Base-by-base conservation (phyloP, 2,797 vertebrate species). In the Acropternis orthonyx region DNA sequence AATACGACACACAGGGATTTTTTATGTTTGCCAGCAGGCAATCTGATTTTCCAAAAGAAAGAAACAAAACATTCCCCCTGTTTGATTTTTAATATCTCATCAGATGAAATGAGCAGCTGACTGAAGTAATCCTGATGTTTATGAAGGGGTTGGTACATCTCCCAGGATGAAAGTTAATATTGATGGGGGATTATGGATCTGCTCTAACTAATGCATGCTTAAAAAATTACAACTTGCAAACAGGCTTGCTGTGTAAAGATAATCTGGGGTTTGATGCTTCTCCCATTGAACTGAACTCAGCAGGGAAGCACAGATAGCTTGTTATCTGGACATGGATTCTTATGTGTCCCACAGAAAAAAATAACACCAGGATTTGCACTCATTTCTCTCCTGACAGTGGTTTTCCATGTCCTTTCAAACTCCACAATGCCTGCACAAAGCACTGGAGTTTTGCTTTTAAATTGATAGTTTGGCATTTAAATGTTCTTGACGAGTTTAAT, bases 111-210 rank as follows among this genome's bases (percentile, higher is more conserved):
- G 73, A 90, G 32, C 52, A 32, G 71, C 76, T 71, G 85, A 20
- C 48, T 8, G 27, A 85, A 91, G 58, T 90, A 95, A 96, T 95
- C 88, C 88, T 48, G 68, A 73, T 78, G 76, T 88, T 92, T 39
- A 48, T 73, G 91, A 90, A 69, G 61, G 65, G 49, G 61, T 37
- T 81, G 86, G 85, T 54, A 51, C 77, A 79, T 48, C 77, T 79
- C 62, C 80, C 73, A 69, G n/a, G 79, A 85, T 54, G 75, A 41
- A 83, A 55, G 26, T 58, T 74, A 80, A 43, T 85, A 87, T 68
- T 78, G 66, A 90, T 78, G 78, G 80, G 83, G 67, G 85, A 80
- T 92, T 95, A 96, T 87, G 94, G 95, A 96, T 94, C 88, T 90
- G 43, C 67, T 63, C 72, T 71, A 75, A 87, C 75, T 73, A 72